These are phyloP conservation scores for Eugnorisma glareosa DNA, from an alignment of 2,888 invertebrate genomes.

Conservation along the genomic window DNA sequence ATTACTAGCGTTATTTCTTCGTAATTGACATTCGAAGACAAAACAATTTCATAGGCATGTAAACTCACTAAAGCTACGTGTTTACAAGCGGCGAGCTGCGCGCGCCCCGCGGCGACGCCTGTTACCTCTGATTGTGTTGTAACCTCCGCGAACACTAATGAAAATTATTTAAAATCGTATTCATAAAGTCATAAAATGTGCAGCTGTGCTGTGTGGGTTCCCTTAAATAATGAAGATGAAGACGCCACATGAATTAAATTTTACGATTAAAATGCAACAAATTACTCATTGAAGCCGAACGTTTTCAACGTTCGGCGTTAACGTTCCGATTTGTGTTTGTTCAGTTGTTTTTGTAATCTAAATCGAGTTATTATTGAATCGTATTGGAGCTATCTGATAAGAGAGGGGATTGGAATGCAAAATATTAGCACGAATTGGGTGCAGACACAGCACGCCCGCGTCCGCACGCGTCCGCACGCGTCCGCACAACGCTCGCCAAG, in stretches of 20 bases:
- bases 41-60: slow-evolving; percentile 52
- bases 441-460: neutral
- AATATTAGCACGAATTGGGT: neutral
- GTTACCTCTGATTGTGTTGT: slow-evolving; percentile 22
- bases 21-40: slow-evolving; percentile 62
- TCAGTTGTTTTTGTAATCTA: neutral
- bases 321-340: neutral
- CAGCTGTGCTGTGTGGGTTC: neutral
- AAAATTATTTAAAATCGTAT: slow-evolving; percentile 17
- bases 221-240: slow-evolving; percentile 22
- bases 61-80: slow-evolving; percentile 18
- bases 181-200: slow-evolving; percentile 13
- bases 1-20: slow-evolving; percentile 61
- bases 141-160: slow-evolving; percentile 11
- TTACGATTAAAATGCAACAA: neutral
- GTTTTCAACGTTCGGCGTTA: no score
- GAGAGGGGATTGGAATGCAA: neutral
- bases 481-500: neutral
- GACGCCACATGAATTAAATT: neutral
- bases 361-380: neutral
- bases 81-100: slow-evolving; percentile 29
- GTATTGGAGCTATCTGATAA: neutral
- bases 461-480: neutral
- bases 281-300: neutral
- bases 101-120: slow-evolving; percentile 18